phyloP scores from a whole-genome alignment of 2,113 vertebrate species.

The Siphamia tubifer region DNA sequence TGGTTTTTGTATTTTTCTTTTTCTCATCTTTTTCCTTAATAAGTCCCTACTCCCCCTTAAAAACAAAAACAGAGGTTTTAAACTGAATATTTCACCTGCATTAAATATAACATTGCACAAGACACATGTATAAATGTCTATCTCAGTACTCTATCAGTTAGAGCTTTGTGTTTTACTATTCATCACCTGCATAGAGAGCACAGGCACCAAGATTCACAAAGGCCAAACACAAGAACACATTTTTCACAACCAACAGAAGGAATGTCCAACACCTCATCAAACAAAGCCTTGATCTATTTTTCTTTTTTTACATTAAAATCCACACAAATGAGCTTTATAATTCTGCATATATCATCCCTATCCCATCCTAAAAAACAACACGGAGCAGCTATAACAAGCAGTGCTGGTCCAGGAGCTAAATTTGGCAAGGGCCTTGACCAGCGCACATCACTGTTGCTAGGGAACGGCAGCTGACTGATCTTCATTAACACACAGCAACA shows the following conservation, averaged over 20 bases:
- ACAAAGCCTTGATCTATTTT: background rate
- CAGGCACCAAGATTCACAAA: background rate
- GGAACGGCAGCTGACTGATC: conserved; percentile 42
- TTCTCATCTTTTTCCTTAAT: no score
- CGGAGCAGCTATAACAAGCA: background rate
- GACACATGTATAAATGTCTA: no score
- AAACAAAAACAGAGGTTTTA: no score
- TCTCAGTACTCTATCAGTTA: no score
- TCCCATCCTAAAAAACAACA: background rate
- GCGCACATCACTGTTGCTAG: conserved; percentile 67
- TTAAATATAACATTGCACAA: no score
- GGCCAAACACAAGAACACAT: background rate
- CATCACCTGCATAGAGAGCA: no score
- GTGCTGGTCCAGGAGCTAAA: conserved; percentile 47
- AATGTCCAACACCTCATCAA: background rate
- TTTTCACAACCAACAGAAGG: no score
- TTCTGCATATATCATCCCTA: background rate
- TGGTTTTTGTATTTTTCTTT: no score
- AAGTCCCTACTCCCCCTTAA: no score
- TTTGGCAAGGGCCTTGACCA: conserved; percentile 52
- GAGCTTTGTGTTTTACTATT: no score
- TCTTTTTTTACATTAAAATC: background rate
- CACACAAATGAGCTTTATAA: background rate
- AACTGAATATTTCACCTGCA: no score
- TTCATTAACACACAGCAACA: conserved; percentile 15